Base-by-base conservation (phyloP, 2,113 vertebrate genomes). In the Gracilinanus agilis region DNA sequence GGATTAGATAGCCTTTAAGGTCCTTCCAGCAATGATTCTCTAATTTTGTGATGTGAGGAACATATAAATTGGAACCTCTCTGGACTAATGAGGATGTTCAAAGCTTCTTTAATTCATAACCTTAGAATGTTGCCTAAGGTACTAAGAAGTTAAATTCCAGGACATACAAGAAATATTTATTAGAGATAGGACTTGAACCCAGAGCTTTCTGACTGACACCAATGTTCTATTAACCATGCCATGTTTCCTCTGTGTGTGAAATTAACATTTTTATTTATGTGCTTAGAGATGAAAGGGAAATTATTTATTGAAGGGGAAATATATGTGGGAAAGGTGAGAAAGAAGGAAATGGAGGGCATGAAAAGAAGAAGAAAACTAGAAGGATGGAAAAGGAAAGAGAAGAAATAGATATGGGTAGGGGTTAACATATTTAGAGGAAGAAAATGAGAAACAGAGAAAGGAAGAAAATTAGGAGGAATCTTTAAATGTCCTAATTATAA, bases 231-330 rank as follows among this genome's bases (percentile, higher is more conserved):
- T 67, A 11, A 67, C 29, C 12, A 67, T 67, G 3, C 12, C 11
- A 34, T 67, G 10, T 2, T 54, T 24, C 34, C 53, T 88, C 88
- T 90, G 21, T 75, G 23, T 19, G 10, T 61, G 12, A 67, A 34
- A 34, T 24, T 54, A 19, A 21, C 53, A 90, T 44, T 53, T 53
- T 93, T 95, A 44, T 92, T 91, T 89, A 25, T 54, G 54, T 58
- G 93, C 55, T 97, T 49, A 96, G 92, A 94, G 13, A 53, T 89
- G 25, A 44, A 97, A 53, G 75, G 0, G 29, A 96, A 95, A 95
- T 23, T 67, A 34, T 91, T 23, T 67, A 34, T 91, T 90, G 90
- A 0, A 0, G 49, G 24, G 53, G n/a, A 67, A 67, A n/a, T 34
- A 67, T n/a, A 67, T 67, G 12, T 67, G 61, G 61, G 29, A 19